A percentile compares a stretch with the other conserved stretches of the same genome.
Conservation (phyloP, 2,113 vertebrate species). For the Oreochromis spilurus region DNA sequence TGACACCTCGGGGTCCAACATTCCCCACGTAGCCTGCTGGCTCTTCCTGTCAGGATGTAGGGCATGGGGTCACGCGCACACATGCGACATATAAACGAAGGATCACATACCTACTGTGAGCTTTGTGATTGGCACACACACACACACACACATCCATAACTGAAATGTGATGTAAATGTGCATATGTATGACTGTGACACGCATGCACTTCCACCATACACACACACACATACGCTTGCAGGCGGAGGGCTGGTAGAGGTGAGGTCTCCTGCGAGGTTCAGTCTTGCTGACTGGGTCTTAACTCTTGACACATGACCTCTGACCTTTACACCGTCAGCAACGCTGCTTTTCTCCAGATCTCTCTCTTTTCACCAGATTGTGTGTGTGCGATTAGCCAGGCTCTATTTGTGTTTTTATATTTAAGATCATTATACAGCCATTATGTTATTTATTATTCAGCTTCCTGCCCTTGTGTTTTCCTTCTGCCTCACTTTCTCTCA, state of each 20-base stretch:
- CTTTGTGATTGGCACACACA: neutral
- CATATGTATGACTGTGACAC: neutral
- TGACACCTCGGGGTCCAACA: conserved; percentile 54
- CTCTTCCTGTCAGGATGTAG: conserved; percentile 56
- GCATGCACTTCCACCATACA: neutral
- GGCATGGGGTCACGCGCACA: conserved; percentile 36
- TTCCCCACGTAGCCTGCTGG: conserved; percentile 44
- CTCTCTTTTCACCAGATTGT: neutral
- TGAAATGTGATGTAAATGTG: neutral
- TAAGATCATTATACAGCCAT: neutral
- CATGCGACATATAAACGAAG: neutral
- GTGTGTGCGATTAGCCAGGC: neutral
- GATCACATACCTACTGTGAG: neutral
- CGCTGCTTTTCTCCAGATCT: neutral
- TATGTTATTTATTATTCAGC: neutral
- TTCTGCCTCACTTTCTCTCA: neutral
- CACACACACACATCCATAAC: neutral
- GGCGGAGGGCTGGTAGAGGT: neutral
- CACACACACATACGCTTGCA: neutral
- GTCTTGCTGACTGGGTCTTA: conserved; percentile 54
- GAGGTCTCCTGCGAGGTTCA: conserved; percentile 14
- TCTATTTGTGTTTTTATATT: neutral
- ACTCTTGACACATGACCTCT: conserved; percentile 55
- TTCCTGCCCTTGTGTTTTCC: neutral
- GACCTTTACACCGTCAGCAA: conserved; percentile 53